phyloP scores from a whole-genome alignment of 2,113 vertebrate species.

The Indicator maculatus region DNA sequence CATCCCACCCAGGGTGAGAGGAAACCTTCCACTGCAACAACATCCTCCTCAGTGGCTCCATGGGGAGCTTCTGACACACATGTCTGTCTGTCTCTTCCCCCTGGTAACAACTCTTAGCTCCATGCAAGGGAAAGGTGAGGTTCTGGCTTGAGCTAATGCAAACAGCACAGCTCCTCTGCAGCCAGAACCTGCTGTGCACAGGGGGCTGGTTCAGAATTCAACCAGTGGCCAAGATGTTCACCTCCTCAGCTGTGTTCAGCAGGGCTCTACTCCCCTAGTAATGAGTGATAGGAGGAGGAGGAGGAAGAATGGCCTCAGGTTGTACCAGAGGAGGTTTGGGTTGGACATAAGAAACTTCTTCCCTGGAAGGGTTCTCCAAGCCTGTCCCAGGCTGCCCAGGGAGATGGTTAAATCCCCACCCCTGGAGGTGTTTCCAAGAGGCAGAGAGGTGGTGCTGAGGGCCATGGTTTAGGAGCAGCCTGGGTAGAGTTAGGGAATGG shows the following conservation, averaged over 20 bases:
- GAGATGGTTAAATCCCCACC: no score
- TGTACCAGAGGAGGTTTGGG: no score
- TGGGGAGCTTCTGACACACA: not conserved
- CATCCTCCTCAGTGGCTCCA: not conserved
- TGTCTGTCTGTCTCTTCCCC: not conserved
- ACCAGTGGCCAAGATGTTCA: not conserved
- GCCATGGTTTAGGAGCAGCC: no score
- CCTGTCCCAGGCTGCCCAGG: no score
- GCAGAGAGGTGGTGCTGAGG: no score
- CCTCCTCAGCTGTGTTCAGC: not conserved
- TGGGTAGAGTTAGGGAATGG: no score
- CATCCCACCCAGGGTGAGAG: not conserved
- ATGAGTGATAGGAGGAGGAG: no score
- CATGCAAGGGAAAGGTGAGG: not conserved
- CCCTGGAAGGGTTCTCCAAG: no score
- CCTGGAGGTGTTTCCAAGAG: no score
- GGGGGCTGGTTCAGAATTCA: not conserved
- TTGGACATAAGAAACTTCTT: no score
- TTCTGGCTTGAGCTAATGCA: not conserved
- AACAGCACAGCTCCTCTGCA: not conserved
- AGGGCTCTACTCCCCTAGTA: not conserved
- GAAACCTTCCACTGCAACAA: not conserved
- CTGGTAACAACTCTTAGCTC: not conserved
- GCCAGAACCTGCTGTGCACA: not conserved
- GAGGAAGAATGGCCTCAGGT: no score